Conservation (phyloP, 2,113 vertebrate species). For the Vulpes lagopus region DNA sequence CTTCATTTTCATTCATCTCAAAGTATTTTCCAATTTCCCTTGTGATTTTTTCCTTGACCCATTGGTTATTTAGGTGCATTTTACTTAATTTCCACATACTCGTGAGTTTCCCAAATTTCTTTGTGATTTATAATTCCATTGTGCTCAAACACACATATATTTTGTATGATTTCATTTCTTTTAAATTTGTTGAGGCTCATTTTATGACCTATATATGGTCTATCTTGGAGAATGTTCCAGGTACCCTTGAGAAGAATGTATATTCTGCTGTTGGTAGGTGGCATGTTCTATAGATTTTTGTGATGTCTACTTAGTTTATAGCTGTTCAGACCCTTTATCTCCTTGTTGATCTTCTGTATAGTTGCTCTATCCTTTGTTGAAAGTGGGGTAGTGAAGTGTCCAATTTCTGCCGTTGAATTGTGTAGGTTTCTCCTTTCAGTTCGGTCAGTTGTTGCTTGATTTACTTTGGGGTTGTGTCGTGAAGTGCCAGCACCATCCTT, state of each 20-base stretch:
- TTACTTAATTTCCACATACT: constrained; percentile 15
- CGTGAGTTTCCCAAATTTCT: constrained; percentile 20
- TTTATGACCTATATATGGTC: not conserved
- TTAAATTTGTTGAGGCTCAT: constrained; percentile 22
- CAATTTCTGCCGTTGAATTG: not conserved
- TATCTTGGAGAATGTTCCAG: not conserved
- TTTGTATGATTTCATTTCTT: constrained; percentile 36
- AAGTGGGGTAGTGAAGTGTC: not conserved
- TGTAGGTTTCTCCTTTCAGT: constrained; percentile 45
- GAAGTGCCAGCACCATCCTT: not conserved
- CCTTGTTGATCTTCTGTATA: constrained; percentile 18
- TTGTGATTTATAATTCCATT: constrained; percentile 40
- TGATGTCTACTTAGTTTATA: not conserved
- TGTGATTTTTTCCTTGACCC: not conserved
- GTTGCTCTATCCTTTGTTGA: constrained; percentile 8
- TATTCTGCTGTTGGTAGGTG: constrained; percentile 44
- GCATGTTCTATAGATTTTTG: not conserved
- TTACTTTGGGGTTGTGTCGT: not conserved
- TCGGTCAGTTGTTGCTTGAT: constrained; percentile 13
- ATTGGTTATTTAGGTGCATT: not conserved
- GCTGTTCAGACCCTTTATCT: not conserved
- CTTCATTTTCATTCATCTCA: constrained; percentile 62
- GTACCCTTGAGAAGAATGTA: constrained; percentile 22
- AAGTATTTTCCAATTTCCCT: constrained; percentile 49
- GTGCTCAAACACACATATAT: not conserved